Conservation (phyloP, 2,113 vertebrate species). For the Chrysemys picta region DNA sequence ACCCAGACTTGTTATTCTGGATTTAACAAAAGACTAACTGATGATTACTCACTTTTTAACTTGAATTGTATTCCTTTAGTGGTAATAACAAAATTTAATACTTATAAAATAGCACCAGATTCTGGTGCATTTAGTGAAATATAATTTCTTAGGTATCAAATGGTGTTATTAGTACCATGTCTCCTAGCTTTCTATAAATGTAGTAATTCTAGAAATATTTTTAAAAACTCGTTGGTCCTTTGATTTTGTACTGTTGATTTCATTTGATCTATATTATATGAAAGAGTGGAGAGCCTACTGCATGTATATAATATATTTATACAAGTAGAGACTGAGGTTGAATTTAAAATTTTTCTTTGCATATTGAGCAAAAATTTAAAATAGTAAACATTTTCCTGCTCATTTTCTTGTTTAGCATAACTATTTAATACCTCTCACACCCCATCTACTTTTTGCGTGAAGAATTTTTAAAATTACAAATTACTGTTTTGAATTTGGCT, state of each 20-base stretch:
- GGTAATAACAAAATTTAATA: not conserved
- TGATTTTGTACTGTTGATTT: not conserved
- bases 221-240: not conserved
- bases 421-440: not conserved
- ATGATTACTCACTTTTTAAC: not conserved
- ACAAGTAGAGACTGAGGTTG: not conserved
- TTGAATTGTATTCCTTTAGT: not conserved
- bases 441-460: not conserved
- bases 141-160: not conserved
- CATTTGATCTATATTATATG: not conserved
- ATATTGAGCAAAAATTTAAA: not conserved
- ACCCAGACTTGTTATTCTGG: fast-evolving
- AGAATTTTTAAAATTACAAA: not conserved
- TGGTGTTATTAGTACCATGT: not conserved
- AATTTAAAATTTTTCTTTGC: not conserved
- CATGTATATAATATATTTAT: not conserved
- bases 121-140: not conserved
- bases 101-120: not conserved
- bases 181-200: not conserved
- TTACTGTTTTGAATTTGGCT: not conserved
- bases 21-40: not conserved
- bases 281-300: not conserved
- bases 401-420: not conserved
- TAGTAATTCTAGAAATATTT: not conserved
- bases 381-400: not conserved